Percentiles rank a stretch among this genome's conserved stretches.
phyloP scores from a whole-genome alignment of 2,888 invertebrate species.

The Scaptomyza reducta region DNA sequence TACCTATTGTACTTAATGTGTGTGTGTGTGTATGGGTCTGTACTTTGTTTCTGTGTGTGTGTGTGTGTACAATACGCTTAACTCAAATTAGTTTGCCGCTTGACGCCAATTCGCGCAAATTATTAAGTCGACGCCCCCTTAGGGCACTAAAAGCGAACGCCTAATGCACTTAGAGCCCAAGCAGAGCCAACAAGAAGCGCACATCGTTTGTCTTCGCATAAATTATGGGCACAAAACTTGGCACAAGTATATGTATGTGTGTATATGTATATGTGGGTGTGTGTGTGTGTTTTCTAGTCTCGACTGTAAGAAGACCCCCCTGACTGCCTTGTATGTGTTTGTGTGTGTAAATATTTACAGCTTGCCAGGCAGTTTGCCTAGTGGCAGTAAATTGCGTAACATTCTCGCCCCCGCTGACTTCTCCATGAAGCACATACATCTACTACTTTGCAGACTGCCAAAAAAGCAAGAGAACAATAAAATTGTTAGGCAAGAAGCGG shows the following conservation, averaged over 20 bases:
- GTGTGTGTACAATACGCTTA: constrained; percentile 63
- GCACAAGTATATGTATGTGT: neutral
- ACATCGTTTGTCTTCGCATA: constrained; percentile 68
- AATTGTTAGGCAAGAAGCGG: constrained; percentile 71
- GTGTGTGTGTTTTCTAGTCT: constrained; percentile 29
- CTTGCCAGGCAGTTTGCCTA: constrained; percentile 45
- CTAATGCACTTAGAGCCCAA: constrained; percentile 65
- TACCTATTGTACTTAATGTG: constrained; percentile 2
- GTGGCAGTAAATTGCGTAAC: constrained; percentile 56
- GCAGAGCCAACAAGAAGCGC: constrained; percentile 15
- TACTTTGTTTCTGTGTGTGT: constrained; percentile 19
- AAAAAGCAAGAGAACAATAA: constrained; percentile 54
- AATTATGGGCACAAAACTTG: constrained; percentile 57
- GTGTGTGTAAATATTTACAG: constrained; percentile 59
- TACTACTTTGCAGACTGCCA: constrained; percentile 1
- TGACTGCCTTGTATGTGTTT: constrained; percentile 3
- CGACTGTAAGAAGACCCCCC: constrained; percentile 48
- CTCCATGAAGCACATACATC: neutral
- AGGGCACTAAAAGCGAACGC: constrained; percentile 60
- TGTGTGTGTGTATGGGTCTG: constrained; percentile 17
- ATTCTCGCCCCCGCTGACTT: neutral
- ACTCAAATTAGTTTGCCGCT: constrained; percentile 75
- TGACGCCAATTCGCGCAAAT: constrained; percentile 74
- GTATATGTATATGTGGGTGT: constrained; percentile 7
- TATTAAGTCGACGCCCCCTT: constrained; percentile 65